phyloP scores from a whole-genome alignment of 2,888 invertebrate species.

The Drosophila subsilvestris region DNA sequence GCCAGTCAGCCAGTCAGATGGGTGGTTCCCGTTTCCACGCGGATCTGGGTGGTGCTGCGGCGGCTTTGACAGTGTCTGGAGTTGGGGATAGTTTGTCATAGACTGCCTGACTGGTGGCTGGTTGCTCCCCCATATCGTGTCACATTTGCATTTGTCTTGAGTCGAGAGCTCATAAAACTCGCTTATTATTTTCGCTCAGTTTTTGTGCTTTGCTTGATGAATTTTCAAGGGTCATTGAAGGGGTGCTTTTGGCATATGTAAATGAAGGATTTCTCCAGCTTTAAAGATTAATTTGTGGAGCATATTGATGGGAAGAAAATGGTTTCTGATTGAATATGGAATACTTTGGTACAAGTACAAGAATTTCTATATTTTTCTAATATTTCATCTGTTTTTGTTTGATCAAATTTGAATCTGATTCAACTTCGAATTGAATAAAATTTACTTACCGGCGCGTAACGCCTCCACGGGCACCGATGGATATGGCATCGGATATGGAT shows the following conservation, averaged over 20 bases:
- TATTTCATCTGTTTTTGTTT: too few relatives aligned
- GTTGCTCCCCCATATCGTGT: conserved; percentile 59
- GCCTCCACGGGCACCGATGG: conserved; percentile 96
- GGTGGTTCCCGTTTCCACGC: conserved; percentile 38
- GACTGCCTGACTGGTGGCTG: conserved; percentile 38
- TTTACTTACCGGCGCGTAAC: conserved; percentile 90
- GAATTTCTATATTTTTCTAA: too few relatives aligned
- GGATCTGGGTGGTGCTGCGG: conserved; percentile 36
- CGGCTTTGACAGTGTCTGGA: conserved; percentile 22
- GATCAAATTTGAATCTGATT: background rate
- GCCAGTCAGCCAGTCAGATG: conserved; percentile 42
- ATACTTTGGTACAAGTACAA: too few relatives aligned
- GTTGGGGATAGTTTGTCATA: conserved; percentile 70
- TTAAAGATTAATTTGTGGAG: background rate
- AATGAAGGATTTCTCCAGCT: conserved; percentile 5
- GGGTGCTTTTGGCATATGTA: conserved; percentile 3
- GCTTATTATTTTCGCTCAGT: conserved; percentile 39
- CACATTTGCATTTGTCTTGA: conserved; percentile 77
- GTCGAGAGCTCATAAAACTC: conserved; percentile 37
- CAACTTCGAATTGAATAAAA: background rate
- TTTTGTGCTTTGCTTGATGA: conserved; percentile 43
- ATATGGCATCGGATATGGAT: conserved; percentile 96
- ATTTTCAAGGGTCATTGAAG: conserved; percentile 9
- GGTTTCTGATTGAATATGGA: too few relatives aligned
- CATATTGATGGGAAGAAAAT: background rate